Evolutionary conservation across 2,113 vertebrate genomes (phyloP).

Genomic region (Eretmochelys imbricata): DNA sequence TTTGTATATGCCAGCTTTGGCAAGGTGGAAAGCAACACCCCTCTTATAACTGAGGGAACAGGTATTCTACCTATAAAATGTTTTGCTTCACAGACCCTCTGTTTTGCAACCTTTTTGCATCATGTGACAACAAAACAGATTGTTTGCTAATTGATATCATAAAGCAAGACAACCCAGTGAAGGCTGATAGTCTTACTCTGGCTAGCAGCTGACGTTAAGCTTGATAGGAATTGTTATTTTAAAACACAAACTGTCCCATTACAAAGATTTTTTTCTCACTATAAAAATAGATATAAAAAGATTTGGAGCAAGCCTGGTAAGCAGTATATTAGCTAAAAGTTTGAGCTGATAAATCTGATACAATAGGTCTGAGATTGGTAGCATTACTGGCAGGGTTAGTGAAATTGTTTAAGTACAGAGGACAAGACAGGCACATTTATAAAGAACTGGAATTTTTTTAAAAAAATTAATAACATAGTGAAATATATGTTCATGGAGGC

Average conservation of each 20-base stretch:
- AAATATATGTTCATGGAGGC: background rate
- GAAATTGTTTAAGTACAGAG: background rate
- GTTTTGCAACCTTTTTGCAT: constrained; percentile 66
- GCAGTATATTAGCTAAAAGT: constrained; percentile 24
- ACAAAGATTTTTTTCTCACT: constrained; percentile 9
- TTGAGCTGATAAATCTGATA: constrained; percentile 6
- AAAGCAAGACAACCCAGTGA: constrained; percentile 64
- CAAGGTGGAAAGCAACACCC: constrained; percentile 7
- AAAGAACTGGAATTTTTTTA: background rate
- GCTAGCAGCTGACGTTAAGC: constrained; percentile 47
- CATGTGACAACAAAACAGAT: constrained; percentile 64
- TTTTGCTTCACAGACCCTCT: constrained; percentile 62
- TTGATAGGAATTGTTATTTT: constrained; percentile 58
- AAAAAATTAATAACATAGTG: background rate
- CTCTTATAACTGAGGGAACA: constrained; percentile 2
- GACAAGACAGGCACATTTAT: background rate
- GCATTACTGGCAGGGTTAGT: background rate
- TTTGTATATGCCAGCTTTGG: background rate
- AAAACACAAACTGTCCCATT: constrained; percentile 38
- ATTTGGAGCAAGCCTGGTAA: constrained; percentile 9
- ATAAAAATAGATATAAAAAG: constrained; percentile 24
- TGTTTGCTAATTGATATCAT: constrained; percentile 70
- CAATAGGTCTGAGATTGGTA: constrained; percentile 3
- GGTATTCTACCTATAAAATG: constrained; percentile 45
- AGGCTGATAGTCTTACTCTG: constrained; percentile 62